Conservation (phyloP, 2,797 vertebrate genomes). For the Lagorchestes hirsutus region DNA sequence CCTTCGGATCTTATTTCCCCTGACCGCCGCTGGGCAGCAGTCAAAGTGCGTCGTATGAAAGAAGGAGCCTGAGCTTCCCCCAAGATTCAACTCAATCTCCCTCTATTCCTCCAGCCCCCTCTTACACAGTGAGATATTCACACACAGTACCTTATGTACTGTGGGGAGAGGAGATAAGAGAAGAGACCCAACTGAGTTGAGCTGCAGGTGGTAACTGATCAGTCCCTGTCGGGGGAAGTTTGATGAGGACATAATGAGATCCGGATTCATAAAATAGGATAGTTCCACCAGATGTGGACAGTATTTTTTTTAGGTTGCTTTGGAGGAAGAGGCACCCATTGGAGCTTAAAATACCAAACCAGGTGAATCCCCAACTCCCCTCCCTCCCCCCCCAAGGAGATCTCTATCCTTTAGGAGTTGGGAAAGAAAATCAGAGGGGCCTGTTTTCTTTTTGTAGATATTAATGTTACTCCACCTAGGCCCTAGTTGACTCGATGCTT, state of each 20-base stretch:
- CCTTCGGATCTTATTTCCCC: conserved; percentile 72
- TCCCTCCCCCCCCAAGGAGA: not conserved
- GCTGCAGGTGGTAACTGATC: not conserved
- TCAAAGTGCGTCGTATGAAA: conserved; percentile 66
- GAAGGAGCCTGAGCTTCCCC: not conserved
- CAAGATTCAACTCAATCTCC: not conserved
- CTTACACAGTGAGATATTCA: not conserved
- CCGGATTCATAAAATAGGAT: not conserved
- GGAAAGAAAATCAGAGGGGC: not conserved
- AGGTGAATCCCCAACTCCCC: not conserved
- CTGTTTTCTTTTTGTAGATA: not conserved
- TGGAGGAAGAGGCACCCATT: not conserved
- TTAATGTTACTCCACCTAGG: not conserved
- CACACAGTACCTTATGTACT: not conserved
- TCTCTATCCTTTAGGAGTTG: not conserved
- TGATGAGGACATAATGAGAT: not conserved
- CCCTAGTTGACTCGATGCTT: not conserved
- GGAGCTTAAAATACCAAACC: not conserved
- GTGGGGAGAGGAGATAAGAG: not conserved
- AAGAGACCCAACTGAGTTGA: not conserved
- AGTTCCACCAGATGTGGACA: not conserved
- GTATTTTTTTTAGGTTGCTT: not conserved
- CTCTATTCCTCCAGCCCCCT: accelerated
- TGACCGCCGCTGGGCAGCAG: conserved; percentile 80
- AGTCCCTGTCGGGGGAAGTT: not conserved